A percentile compares a stretch with the other conserved stretches of the same genome.
Conservation (phyloP, 1,140 invertebrate species). For the Eueides isabella region DNA sequence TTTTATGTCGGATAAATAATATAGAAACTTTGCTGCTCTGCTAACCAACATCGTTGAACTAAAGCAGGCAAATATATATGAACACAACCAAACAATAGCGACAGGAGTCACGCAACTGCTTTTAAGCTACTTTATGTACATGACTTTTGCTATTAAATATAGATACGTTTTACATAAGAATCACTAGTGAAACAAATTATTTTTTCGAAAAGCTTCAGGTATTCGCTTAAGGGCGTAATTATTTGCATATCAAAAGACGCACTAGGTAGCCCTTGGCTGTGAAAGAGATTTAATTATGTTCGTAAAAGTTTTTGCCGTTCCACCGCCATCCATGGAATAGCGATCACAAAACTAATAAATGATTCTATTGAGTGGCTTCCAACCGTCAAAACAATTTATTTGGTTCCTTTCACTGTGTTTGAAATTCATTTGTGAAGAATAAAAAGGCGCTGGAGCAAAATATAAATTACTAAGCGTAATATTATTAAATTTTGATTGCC, state of each 20-base stretch:
- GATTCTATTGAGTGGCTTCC: slow-evolving; percentile 33
- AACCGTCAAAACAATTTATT: slow-evolving; percentile 20
- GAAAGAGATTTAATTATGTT: slow-evolving; percentile 55
- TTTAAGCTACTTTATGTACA: background rate
- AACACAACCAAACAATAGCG: background rate
- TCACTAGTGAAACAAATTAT: background rate
- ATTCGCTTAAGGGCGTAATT: background rate
- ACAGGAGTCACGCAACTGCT: background rate
- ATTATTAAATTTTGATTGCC: slow-evolving; percentile 1
- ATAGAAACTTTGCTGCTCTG: background rate
- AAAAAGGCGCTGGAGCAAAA: background rate
- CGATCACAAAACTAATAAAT: slow-evolving; percentile 41
- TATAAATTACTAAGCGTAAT: background rate
- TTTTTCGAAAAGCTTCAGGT: background rate
- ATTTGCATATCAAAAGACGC: slow-evolving; percentile 21
- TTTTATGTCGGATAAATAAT: background rate
- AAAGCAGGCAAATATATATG: background rate
- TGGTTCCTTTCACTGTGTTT: background rate
- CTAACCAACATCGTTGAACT: background rate
- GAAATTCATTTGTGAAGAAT: slow-evolving; percentile 4
- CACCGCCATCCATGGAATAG: slow-evolving; percentile 29
- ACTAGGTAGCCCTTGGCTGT: slow-evolving; percentile 13
- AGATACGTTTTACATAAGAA: background rate
- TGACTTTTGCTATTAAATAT: background rate
- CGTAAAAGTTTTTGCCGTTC: slow-evolving; percentile 46